These are phyloP conservation scores for Psephotus haematonotus DNA, from an alignment of 2,113 vertebrate species.

Conservation along the genomic window DNA sequence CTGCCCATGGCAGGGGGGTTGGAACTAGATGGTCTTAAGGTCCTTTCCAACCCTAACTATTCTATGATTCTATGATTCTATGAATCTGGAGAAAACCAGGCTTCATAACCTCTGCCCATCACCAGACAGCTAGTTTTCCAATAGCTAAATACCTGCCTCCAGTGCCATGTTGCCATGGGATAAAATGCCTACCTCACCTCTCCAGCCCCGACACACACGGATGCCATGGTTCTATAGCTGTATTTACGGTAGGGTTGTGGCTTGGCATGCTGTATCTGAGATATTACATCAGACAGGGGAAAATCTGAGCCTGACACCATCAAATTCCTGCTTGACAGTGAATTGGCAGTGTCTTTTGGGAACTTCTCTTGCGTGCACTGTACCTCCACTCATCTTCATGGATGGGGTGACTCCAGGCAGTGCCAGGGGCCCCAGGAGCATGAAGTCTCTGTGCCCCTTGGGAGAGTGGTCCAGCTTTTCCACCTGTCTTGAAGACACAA, in stretches of 20 bases:
- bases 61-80: too few relatives aligned
- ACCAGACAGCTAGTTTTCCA: not conserved
- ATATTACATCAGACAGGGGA: not conserved
- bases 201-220: accelerated
- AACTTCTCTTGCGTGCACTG: not conserved
- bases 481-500: not conserved
- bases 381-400: not conserved
- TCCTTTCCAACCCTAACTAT: too few relatives aligned
- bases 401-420: not conserved
- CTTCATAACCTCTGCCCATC: not conserved
- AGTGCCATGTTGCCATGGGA: accelerated
- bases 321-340: not conserved
- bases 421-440: not conserved
- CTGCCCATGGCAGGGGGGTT: too few relatives aligned
- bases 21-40: too few relatives aligned
- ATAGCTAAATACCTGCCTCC: not conserved
- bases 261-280: not conserved
- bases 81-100: not conserved
- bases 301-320: not conserved
- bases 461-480: not conserved
- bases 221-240: not conserved
- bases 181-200: not conserved
- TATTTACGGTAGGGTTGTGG: not conserved
- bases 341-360: not conserved
- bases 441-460: not conserved